phyloP scores from a whole-genome alignment of 2,797 vertebrate genomes.

The Halcyon badia region DNA sequence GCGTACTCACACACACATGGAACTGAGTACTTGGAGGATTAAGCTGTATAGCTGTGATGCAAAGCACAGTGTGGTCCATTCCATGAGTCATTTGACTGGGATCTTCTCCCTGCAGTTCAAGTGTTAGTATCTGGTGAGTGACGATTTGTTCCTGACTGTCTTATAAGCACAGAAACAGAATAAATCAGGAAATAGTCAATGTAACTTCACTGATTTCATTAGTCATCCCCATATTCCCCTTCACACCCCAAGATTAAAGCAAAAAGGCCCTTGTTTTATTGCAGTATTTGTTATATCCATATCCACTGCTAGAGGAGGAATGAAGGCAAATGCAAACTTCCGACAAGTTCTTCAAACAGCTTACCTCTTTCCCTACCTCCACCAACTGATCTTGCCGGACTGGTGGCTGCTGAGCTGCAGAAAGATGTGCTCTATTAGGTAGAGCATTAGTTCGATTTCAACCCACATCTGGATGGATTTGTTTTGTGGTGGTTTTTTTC shows the following conservation, averaged over 20 bases:
- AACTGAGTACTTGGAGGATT: not conserved
- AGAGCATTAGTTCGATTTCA: not conserved
- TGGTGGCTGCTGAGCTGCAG: not conserved
- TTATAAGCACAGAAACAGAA: not conserved
- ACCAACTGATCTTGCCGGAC: not conserved
- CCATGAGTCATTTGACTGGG: not conserved
- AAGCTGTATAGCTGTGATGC: not conserved
- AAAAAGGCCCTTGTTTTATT: not conserved
- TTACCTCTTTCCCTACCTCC: not conserved
- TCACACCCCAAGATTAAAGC: not conserved
- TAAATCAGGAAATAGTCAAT: not conserved
- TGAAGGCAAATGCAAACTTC: not conserved
- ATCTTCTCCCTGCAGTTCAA: not conserved
- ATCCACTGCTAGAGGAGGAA: not conserved
- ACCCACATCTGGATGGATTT: not conserved
- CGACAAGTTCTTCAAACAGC: not conserved
- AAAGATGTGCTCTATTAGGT: not conserved
- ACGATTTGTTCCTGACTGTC: not conserved
- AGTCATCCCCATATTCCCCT: not conserved
- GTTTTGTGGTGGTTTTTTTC: not conserved
- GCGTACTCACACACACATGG: accelerated
- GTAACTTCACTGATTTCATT: not conserved
- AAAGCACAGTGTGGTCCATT: not conserved
- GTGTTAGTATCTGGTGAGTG: not conserved
- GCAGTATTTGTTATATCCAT: not conserved